phyloP scores from a whole-genome alignment of 2,797 vertebrate species.

The Ctenosaura bakeri region DNA sequence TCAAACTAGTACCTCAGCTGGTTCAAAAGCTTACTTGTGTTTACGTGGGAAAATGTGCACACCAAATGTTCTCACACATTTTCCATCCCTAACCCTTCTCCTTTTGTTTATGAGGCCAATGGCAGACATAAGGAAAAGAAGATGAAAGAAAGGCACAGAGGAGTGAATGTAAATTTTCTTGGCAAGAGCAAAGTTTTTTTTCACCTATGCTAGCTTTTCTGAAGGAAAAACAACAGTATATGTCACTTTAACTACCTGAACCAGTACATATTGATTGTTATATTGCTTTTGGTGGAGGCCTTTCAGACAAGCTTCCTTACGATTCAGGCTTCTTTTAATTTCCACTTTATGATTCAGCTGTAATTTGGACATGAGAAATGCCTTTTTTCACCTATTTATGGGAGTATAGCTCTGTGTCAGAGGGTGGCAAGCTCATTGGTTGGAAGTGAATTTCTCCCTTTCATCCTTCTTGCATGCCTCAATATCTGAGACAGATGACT shows the following conservation, averaged over 20 bases:
- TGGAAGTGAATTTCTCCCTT: background rate
- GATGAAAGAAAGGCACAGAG: background rate
- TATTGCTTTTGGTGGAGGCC: background rate
- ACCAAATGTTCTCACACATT: background rate
- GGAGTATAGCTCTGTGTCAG: background rate
- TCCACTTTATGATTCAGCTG: background rate
- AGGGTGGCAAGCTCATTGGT: background rate
- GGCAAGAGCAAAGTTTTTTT: background rate
- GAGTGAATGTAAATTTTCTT: background rate
- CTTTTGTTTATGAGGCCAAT: background rate
- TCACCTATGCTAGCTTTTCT: background rate
- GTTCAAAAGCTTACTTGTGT: background rate
- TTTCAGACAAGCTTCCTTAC: no score
- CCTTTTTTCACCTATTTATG: background rate
- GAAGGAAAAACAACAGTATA: background rate
- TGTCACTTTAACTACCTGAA: background rate
- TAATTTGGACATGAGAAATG: constrained; percentile 3
- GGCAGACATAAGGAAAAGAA: background rate
- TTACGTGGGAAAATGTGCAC: background rate
- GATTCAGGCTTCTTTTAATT: background rate
- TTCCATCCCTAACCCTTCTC: no score
- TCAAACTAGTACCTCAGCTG: background rate
- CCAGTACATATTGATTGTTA: background rate
- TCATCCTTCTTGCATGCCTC: no score
- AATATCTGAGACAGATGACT: background rate